Evolutionary conservation across 2,113 vertebrate species (phyloP).

Genomic region (Nyctereutes procyonoides): DNA sequence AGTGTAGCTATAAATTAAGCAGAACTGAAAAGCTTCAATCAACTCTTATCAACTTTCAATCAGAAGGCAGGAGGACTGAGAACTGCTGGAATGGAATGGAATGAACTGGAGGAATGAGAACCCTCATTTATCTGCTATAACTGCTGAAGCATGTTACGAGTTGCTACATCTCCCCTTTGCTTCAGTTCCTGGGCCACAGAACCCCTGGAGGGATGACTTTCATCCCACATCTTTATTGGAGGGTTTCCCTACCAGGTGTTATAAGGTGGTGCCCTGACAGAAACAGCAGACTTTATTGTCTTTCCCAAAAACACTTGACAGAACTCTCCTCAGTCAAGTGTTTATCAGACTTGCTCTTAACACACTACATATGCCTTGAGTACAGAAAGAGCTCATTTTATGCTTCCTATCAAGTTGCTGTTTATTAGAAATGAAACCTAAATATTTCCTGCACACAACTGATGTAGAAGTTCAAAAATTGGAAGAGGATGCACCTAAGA

Average conservation of each 20-base stretch:
- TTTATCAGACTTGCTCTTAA: slow-evolving; percentile 1
- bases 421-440: neutral
- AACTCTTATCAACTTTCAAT: neutral
- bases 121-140: neutral
- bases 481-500: neutral
- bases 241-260: neutral
- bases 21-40: neutral
- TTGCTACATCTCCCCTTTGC: neutral
- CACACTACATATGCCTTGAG: neutral
- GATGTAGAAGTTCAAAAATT: neutral
- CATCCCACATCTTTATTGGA: neutral
- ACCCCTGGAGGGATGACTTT: neutral
- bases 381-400: neutral
- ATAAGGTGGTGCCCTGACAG: neutral
- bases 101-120: no score
- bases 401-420: neutral
- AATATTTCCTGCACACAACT: neutral
- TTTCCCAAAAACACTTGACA: neutral
- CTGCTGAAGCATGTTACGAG: neutral
- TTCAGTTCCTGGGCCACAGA: neutral
- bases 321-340: neutral
- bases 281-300: neutral
- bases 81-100: no score
- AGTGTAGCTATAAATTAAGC: neutral
- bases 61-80: neutral